These are phyloP conservation scores for Drosophila murphyi DNA, from an alignment of 1,140 invertebrate species.

Conservation along the genomic window DNA sequence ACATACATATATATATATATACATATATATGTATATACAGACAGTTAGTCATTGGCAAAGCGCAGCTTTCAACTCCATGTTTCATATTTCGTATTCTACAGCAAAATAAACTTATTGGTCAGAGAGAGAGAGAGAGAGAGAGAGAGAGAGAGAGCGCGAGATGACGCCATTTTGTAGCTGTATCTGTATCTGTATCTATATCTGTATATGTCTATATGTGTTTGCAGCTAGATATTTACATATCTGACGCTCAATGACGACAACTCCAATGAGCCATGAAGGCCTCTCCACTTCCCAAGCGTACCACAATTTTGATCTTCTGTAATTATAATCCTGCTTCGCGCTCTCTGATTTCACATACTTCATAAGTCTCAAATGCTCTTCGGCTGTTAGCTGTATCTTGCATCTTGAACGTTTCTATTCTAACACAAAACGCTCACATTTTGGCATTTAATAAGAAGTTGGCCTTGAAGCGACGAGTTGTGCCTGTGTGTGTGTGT, in stretches of 20 bases:
- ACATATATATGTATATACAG: conserved; percentile 19
- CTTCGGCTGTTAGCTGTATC: conserved; percentile 28
- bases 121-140: not conserved
- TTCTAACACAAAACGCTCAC: conserved; percentile 49
- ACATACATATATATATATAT: conserved; percentile 22
- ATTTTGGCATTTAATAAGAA: conserved; percentile 81
- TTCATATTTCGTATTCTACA: conserved; percentile 27
- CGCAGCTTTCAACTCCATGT: conserved; percentile 17
- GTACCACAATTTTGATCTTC: conserved; percentile 8
- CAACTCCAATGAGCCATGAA: conserved; percentile 43
- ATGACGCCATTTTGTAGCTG: conserved; percentile 72
- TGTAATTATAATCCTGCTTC: conserved; percentile 63
- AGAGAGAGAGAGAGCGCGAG: conserved; percentile 11
- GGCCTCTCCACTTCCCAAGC: conserved; percentile 5
- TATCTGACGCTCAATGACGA: conserved; percentile 30
- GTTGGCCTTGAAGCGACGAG: conserved; percentile 76
- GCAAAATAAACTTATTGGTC: conserved; percentile 22
- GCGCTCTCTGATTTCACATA: conserved; percentile 1
- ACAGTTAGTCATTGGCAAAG: conserved; percentile 65
- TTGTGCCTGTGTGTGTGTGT: conserved; percentile 41
- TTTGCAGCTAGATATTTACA: conserved; percentile 51
- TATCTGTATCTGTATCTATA: conserved; percentile 32
- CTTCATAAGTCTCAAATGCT: not conserved
- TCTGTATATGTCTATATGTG: not conserved
- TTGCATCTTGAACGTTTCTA: conserved; percentile 39